Evolutionary conservation across 2,113 vertebrate genomes (phyloP), one percentile per base, ranked within the genome.

Genomic region (Elephantulus edwardii): DNA sequence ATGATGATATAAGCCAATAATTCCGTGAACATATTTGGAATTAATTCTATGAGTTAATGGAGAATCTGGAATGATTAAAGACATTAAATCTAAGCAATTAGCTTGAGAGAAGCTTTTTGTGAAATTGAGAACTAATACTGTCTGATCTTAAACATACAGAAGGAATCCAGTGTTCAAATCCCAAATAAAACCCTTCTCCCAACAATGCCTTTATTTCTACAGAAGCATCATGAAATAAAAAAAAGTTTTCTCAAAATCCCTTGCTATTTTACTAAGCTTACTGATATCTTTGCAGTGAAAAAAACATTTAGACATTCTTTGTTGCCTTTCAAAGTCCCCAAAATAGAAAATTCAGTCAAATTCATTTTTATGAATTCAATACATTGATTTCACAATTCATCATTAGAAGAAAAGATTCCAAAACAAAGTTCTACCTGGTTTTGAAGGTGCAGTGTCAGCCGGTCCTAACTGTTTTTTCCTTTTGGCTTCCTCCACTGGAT

Each of bases 401-500:
- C 88, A 14, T 89, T 66, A 56, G 48, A 79, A 90, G 40, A 70
- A 87, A 75, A 89, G 76, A 77, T 3, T 5, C 48, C 50, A 26
- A 16, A 44, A 60, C 50, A 81, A 81, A 40, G 26, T 1, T 24
- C 44, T 97, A 98, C 98, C 98, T 98, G 97, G 76, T 89, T 97
- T 97, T 93, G 97, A 93, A 91, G 97, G 78, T 12, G 94, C 96
- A 72, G 16, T 77, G 68, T 98, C 98, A 35, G 88, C 38, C 89
- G 97, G 97, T 42, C 96, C 97, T 54, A 98, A 98, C 54, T 98
- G 98, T 28, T 98, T 98, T 96, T 98, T 99, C 28, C 98, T 98
- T 97, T 99, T 99, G 72, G 99, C 99, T 97, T 99, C 99, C 97
- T 98, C 93, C 6, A 99, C 99, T 28, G 99, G 99, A 94, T 99